phyloP scores from a whole-genome alignment of 1,140 invertebrate genomes.

The Aphaenogaster ashmeadi region DNA sequence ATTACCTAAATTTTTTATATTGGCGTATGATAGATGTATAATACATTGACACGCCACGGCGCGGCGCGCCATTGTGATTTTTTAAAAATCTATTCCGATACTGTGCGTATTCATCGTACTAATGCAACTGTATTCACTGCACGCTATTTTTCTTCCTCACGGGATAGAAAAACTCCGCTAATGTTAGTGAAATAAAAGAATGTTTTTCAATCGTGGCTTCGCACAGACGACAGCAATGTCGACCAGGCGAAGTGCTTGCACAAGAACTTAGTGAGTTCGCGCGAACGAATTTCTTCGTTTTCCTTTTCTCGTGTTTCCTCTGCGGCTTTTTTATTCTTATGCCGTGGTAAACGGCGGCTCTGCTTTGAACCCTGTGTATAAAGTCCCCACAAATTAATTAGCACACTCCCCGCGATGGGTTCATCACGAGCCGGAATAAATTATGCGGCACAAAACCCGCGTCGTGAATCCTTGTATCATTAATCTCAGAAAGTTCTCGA shows the following conservation, averaged over 20 bases:
- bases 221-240: constrained; percentile 45
- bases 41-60: neutral
- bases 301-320: constrained; percentile 35
- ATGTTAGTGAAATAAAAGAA: constrained; percentile 49
- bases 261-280: constrained; percentile 59
- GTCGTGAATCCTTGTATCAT: constrained; percentile 54
- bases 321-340: constrained; percentile 33
- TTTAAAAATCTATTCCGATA: constrained; percentile 4
- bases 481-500: constrained; percentile 45
- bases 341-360: constrained; percentile 41
- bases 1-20: neutral
- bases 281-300: constrained; percentile 64
- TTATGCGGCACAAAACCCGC: constrained; percentile 46
- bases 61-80: neutral
- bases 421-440: constrained; percentile 60
- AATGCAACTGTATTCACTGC: constrained; percentile 34
- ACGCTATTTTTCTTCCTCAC: constrained; percentile 28
- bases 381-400: constrained; percentile 69
- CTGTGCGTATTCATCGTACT: neutral
- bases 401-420: constrained; percentile 46
- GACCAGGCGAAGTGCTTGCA: constrained; percentile 46
- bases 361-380: constrained; percentile 57
- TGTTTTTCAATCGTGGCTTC: constrained; percentile 54
- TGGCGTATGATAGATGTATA: neutral
- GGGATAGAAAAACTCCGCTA: constrained; percentile 20